phyloP scores from a whole-genome alignment of 2,888 invertebrate species.

The Amblyjoppa proteus region DNA sequence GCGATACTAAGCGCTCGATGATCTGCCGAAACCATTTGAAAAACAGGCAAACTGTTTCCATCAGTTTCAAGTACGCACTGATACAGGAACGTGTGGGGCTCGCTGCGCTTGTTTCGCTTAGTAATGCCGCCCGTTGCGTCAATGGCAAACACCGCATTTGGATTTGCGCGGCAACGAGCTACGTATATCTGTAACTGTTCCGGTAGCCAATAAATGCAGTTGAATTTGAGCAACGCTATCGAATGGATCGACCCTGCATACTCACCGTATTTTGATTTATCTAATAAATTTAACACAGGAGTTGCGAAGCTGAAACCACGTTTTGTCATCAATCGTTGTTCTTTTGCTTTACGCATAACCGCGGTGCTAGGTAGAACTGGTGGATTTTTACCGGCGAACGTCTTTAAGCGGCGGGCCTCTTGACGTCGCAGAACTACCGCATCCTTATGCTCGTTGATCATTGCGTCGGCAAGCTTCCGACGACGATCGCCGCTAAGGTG shows the following conservation, averaged over 20 bases:
- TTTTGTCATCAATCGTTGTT: constrained; percentile 31
- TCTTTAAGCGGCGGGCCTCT: constrained; percentile 46
- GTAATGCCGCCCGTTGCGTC: constrained; percentile 58
- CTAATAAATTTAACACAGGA: constrained; percentile 46
- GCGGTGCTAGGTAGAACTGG: constrained; percentile 40
- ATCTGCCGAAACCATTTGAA: constrained; percentile 60
- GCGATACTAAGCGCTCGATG: constrained; percentile 42
- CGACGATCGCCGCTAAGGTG: constrained; percentile 38
- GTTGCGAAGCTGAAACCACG: constrained; percentile 36
- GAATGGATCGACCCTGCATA: constrained; percentile 41
- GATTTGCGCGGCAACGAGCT: constrained; percentile 34
- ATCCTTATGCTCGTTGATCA: constrained; percentile 48
- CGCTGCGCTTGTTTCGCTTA: constrained; percentile 3
- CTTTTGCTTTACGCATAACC: constrained; percentile 53
- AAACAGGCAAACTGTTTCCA: constrained; percentile 49
- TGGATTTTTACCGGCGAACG: constrained; percentile 49
- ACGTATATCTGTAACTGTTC: constrained; percentile 53
- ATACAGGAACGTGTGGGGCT: constrained; percentile 50
- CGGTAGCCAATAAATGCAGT: constrained; percentile 50
- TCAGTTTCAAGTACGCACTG: constrained; percentile 55
- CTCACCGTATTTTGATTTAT: constrained; percentile 33
- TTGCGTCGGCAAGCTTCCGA: constrained; percentile 14
- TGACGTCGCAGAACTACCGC: constrained; percentile 41
- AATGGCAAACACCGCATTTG: constrained; percentile 35
- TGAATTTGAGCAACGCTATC: constrained; percentile 38